A percentile compares a stretch with the other conserved stretches of the same genome.
Conservation (phyloP, 1,140 invertebrate genomes). For the Conus betulinus region DNA sequence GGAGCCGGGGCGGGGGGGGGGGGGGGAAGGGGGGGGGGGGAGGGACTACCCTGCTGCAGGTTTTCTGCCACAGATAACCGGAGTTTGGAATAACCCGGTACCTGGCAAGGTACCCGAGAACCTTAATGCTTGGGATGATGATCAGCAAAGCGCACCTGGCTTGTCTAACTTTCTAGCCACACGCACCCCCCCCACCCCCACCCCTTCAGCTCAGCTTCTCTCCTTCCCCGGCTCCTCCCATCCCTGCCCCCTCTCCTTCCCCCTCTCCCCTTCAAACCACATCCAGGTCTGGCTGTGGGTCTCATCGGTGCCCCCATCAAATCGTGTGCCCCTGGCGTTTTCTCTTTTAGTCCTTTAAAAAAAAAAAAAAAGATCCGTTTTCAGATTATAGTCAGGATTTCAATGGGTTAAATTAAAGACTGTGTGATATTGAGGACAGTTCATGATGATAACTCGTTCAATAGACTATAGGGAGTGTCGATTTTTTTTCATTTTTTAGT, state of each 20-base stretch:
- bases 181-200: not conserved
- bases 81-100: not conserved
- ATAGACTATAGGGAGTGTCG: too few relatives aligned
- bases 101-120: not conserved
- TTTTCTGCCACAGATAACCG: not conserved
- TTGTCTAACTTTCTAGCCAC: not conserved
- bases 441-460: too few relatives aligned
- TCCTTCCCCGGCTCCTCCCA: not conserved
- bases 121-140: not conserved
- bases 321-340: too few relatives aligned
- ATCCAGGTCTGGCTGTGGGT: too few relatives aligned
- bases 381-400: too few relatives aligned
- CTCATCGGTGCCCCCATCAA: too few relatives aligned
- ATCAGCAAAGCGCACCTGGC: conserved; percentile 1
- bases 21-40: not conserved
- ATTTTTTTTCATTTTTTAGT: too few relatives aligned
- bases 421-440: too few relatives aligned
- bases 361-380: too few relatives aligned
- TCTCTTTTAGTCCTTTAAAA: too few relatives aligned
- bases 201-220: not conserved
- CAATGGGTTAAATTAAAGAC: too few relatives aligned
- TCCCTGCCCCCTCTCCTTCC: not conserved
- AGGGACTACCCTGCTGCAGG: too few relatives aligned
- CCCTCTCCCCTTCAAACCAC: not conserved
- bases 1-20: not conserved